These are phyloP conservation scores for Agrotis exclamationis DNA, from an alignment of 2,888 invertebrate species.

Conservation along the genomic window DNA sequence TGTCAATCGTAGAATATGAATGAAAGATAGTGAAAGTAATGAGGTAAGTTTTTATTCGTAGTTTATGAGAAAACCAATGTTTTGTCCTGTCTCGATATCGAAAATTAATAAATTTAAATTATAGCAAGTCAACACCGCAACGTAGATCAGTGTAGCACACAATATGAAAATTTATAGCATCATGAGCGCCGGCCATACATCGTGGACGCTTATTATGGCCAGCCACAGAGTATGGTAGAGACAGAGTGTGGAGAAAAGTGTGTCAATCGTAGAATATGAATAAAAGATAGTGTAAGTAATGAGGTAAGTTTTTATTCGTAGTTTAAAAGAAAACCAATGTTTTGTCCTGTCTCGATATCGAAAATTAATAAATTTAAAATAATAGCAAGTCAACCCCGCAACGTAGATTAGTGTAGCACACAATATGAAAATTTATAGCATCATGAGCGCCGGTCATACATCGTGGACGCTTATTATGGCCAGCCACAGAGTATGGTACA, in stretches of 20 bases:
- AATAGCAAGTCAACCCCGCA: constrained; percentile 38
- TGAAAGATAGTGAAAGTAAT: no score
- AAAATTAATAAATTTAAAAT: constrained; percentile 27
- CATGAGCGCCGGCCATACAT: constrained; percentile 66
- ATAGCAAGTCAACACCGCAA: constrained; percentile 36
- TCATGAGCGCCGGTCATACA: constrained; percentile 65
- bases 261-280: background rate
- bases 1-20: background rate
- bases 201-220: constrained; percentile 64
- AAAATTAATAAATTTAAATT: constrained; percentile 27
- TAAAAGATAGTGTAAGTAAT: no score
- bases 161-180: constrained; percentile 70
- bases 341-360: no score
- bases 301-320: no score
- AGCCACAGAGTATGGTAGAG: constrained; percentile 38
- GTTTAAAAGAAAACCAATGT: no score
- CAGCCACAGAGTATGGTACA: constrained; percentile 40
- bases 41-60: no score
- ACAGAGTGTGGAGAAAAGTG: constrained; percentile 5
- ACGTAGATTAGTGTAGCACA: constrained; percentile 44
- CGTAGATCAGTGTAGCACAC: constrained; percentile 48
- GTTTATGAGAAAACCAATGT: no score
- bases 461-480: constrained; percentile 66
- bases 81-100: no score
- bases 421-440: constrained; percentile 71